Conservation (phyloP, 2,113 vertebrate genomes). For the Nothocercus nigrocapillus region DNA sequence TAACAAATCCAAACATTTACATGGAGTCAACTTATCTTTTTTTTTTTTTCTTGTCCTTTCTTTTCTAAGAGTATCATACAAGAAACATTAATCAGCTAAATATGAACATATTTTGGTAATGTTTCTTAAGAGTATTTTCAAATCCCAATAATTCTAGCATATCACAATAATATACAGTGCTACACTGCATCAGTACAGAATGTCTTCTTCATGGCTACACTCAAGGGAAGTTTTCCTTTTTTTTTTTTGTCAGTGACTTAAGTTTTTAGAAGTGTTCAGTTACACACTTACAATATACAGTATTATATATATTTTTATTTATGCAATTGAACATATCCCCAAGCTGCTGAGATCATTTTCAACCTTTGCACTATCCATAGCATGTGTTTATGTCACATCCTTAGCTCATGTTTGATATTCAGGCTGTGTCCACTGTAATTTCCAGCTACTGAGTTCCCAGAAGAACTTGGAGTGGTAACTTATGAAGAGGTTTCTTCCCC, state of each 20-base stretch:
- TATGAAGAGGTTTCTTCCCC: neutral
- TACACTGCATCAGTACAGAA: neutral
- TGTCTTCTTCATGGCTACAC: neutral
- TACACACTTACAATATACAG: neutral
- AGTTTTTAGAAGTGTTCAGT: conserved; percentile 2
- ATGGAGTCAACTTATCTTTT: neutral
- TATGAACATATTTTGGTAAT: neutral
- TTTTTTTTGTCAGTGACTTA: neutral
- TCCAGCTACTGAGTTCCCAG: neutral
- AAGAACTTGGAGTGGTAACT: neutral
- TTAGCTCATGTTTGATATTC: neutral
- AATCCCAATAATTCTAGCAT: neutral
- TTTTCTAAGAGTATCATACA: neutral
- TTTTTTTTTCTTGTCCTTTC: neutral
- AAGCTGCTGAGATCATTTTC: neutral
- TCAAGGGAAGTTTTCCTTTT: neutral
- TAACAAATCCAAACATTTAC: neutral
- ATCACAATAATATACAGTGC: neutral
- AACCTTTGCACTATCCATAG: conserved; percentile 1
- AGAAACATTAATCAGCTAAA: neutral
- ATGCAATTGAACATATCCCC: neutral
- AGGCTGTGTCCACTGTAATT: neutral
- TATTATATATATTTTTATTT: too few species aligned
- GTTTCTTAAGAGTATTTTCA: neutral
- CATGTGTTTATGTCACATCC: neutral